Evolutionary conservation across 2,113 vertebrate species (phyloP).

Genomic region (Oncorhynchus mykiss): DNA sequence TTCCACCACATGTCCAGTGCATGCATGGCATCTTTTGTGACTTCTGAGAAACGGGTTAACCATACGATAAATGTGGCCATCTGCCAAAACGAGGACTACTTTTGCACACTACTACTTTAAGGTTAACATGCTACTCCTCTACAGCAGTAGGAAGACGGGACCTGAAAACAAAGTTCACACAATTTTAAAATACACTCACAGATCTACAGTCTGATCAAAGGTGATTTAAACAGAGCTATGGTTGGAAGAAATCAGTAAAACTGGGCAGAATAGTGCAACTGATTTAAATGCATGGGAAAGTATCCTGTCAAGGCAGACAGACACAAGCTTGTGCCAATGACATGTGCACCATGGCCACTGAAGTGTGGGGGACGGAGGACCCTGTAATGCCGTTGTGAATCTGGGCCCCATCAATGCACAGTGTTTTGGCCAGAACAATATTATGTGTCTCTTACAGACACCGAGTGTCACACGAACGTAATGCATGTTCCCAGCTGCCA

Average conservation of each 20-base stretch:
- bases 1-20: neutral
- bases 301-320: conserved; percentile 39
- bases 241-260: neutral
- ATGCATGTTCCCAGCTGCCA: conserved; percentile 27
- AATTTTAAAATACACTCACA: neutral
- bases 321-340: conserved; percentile 38
- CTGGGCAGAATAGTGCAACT: conserved; percentile 14
- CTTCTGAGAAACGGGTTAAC: conserved; percentile 21
- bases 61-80: conserved; percentile 21
- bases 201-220: neutral
- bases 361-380: conserved; percentile 33
- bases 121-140: neutral
- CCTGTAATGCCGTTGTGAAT: conserved; percentile 36
- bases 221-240: neutral
- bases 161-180: neutral
- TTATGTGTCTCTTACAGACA: conserved; percentile 44
- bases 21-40: conserved; percentile 10
- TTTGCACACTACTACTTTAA: conserved; percentile 8
- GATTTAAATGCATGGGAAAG: conserved; percentile 6
- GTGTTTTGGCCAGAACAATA: conserved; percentile 45
- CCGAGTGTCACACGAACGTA: conserved; percentile 34
- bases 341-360: conserved; percentile 47
- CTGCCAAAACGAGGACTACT: conserved; percentile 4
- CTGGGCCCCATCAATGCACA: conserved; percentile 29
- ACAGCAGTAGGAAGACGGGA: neutral